Base-by-base conservation (phyloP, 2,113 vertebrate genomes). In the Thryonomys swinderianus region DNA sequence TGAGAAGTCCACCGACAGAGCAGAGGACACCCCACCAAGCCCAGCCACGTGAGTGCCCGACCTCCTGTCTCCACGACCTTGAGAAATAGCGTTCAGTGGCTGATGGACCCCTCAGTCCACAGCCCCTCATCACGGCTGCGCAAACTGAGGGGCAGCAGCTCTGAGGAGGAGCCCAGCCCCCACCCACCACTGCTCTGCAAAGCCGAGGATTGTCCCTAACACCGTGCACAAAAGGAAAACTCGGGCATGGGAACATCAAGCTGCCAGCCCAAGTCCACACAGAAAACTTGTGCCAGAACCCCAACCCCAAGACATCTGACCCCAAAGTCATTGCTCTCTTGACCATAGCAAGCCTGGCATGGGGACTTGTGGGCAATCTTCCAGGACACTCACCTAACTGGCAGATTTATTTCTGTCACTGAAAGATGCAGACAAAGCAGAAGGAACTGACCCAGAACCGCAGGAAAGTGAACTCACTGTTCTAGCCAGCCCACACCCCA, bases 381-480 rank as follows among this genome's bases (percentile, higher is more conserved):
- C 27, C 25, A n/a, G 30, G 53, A 30, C 69, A 83, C 0, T 2
- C 16, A n/a, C 13, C 69, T 42, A 76, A 64, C 20, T 7, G 13
- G 3, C 9, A 64, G 62, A 57, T 51, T 61, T 34, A 45, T 48
- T 71, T 76, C 40, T 40, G 59, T 53, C 32, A 27, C 40, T 82
- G 90, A 88, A 69, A 92, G 88, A 89, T 27, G 55, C 37, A 55
- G 79, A 59, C 30, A 67, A 90, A 87, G 92, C 71, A 59, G 51
- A 66, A 93, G 85, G 74, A 94, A 97, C 95, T 32, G 97, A 98
- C 98, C 98, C 97, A 2, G 97, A 98, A 92, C 64, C 97, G n/a
- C 61, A 79, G 96, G 98, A 98, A 96, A 98, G 91, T 96, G 96
- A 96, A 37, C 73, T 96, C 96, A 95, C 71, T 0, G 0, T 79